A percentile compares a stretch with the other conserved stretches of the same genome.
Conservation (phyloP, 1,140 invertebrate genomes). For the Dinothrombium tinctorium region DNA sequence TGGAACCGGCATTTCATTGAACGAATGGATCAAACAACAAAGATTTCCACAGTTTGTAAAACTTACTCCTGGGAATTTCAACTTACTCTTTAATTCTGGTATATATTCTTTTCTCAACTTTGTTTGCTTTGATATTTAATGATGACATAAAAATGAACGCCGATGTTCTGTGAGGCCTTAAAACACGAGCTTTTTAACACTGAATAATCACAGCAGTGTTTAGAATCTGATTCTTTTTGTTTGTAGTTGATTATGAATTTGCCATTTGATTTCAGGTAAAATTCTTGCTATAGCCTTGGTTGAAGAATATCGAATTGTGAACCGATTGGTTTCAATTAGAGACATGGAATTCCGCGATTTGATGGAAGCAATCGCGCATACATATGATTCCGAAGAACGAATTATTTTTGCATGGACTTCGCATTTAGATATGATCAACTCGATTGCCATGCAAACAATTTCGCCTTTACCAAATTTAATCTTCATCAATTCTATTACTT, state of each 20-base stretch:
- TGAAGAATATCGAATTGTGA: conserved; percentile 5
- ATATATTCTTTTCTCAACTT: conserved; percentile 29
- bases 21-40: conserved; percentile 68
- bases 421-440: conserved; percentile 58
- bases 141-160: conserved; percentile 1
- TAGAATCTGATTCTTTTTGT: background rate
- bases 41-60: conserved; percentile 72
- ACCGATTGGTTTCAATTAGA: background rate
- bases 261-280: conserved; percentile 1
- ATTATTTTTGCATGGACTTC: conserved; percentile 82
- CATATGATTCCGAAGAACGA: conserved; percentile 46
- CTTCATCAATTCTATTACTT: conserved; percentile 65
- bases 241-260: background rate
- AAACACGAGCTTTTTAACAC: conserved; percentile 9
- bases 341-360: conserved; percentile 40
- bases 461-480: conserved; percentile 59
- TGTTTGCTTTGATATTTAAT: conserved; percentile 1
- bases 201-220: background rate
- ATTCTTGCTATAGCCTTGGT: conserved; percentile 7
- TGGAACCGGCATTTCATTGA: conserved; percentile 27
- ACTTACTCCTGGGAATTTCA: conserved; percentile 33
- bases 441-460: conserved; percentile 53
- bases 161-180: background rate
- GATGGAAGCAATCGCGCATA: conserved; percentile 53
- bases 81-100: conserved; percentile 39